Percentiles rank a stretch among this genome's conserved stretches.
These are phyloP conservation scores for Gambusia yucatana DNA, from an alignment of 2,797 vertebrate species.

Conservation along the genomic window DNA sequence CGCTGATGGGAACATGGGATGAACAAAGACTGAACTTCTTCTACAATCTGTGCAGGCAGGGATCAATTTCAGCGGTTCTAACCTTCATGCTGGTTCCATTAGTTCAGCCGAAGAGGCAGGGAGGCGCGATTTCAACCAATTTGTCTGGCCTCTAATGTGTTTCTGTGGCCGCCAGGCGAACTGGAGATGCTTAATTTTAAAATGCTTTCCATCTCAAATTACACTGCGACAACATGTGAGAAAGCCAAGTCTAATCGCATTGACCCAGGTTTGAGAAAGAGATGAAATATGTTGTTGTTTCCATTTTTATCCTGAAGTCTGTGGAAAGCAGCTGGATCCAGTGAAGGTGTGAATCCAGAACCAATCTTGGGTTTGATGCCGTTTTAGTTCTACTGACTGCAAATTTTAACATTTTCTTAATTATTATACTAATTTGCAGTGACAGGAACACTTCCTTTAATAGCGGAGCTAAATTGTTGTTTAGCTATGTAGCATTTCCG, in stretches of 20 bases:
- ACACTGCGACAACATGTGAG: constrained; percentile 23
- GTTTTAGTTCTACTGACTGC: neutral
- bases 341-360: neutral
- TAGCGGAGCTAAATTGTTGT: neutral
- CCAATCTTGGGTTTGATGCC: neutral
- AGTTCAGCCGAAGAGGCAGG: constrained; percentile 24
- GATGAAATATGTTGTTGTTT: neutral
- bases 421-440: neutral
- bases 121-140: constrained; percentile 50
- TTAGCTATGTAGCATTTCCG: neutral
- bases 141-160: constrained; percentile 65
- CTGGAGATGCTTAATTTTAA: constrained; percentile 48
- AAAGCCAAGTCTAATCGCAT: constrained; percentile 20
- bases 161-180: constrained; percentile 43
- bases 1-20: neutral
- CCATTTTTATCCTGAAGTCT: neutral
- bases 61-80: constrained; percentile 43
- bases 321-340: neutral
- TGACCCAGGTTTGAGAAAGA: constrained; percentile 9
- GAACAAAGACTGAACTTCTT: neutral
- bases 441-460: neutral
- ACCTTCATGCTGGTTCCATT: constrained; percentile 45
- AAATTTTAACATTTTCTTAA: neutral
- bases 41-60: constrained; percentile 28
- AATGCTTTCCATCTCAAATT: constrained; percentile 46